These are phyloP conservation scores for Colinus virginianus DNA, from an alignment of 2,113 vertebrate genomes.

Conservation along the genomic window DNA sequence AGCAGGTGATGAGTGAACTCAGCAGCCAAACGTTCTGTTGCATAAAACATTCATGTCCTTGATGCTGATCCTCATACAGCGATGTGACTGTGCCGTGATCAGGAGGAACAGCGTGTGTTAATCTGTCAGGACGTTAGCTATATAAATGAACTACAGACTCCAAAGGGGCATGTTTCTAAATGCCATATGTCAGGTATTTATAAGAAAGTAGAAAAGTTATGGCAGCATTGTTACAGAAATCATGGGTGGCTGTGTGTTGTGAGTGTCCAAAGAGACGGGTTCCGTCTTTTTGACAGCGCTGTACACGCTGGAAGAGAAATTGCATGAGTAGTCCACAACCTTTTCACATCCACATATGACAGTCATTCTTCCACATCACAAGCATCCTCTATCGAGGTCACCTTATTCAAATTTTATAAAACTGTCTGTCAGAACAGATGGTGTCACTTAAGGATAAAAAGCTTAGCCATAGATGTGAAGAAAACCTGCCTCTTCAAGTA, in stretches of 20 bases:
- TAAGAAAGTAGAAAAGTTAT: neutral
- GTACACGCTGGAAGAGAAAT: accelerated
- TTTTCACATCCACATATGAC: neutral
- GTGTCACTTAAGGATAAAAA: slow-evolving; percentile 73
- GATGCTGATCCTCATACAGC: neutral
- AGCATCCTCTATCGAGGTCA: slow-evolving; percentile 42
- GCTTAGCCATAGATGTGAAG: slow-evolving; percentile 67
- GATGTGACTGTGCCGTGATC: accelerated
- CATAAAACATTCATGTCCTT: neutral
- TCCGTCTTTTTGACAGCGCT: neutral
- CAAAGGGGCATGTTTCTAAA: neutral
- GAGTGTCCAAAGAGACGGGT: neutral
- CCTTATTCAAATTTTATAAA: slow-evolving; percentile 62
- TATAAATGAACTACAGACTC: neutral
- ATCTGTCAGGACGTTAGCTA: neutral
- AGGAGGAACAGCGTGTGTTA: neutral
- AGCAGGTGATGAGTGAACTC: neutral
- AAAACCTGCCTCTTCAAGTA: slow-evolving; percentile 60
- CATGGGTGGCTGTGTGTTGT: accelerated
- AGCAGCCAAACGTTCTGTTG: neutral
- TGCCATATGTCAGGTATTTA: neutral
- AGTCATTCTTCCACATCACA: neutral
- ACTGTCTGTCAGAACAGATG: slow-evolving; percentile 71
- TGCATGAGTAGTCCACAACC: neutral
- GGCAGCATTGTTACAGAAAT: neutral